Percentiles rank a stretch among this genome's conserved stretches.
Evolutionary conservation across 2,113 vertebrate genomes (phyloP).

Genomic region (Nerophis ophidion): DNA sequence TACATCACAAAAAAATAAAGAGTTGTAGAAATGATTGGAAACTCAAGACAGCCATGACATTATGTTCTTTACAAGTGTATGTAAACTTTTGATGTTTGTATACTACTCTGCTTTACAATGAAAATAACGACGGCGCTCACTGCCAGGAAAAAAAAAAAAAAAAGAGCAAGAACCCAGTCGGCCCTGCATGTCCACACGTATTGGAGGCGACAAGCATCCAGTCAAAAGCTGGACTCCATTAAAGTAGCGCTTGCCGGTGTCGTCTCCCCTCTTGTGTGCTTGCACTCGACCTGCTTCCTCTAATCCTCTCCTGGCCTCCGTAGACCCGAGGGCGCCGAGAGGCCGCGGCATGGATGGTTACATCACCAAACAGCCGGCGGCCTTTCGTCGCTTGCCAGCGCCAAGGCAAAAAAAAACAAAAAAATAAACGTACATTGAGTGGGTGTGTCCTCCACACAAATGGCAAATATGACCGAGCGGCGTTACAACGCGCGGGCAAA

Average conservation of each 20-base stretch:
- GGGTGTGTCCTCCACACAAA: too few species aligned
- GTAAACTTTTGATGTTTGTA: too few species aligned
- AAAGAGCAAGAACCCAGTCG: too few species aligned
- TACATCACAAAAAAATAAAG: too few species aligned
- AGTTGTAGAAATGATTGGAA: too few species aligned
- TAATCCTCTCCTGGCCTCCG: slow-evolving; percentile 29
- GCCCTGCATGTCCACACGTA: too few species aligned
- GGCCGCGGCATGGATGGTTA: slow-evolving; percentile 61
- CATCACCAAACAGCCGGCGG: slow-evolving; percentile 54
- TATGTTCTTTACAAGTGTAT: too few species aligned
- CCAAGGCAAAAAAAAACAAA: slow-evolving; percentile 18
- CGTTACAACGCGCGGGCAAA: slow-evolving; percentile 47
- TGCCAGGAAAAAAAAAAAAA: too few species aligned
- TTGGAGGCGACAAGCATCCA: background rate
- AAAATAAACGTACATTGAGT: too few species aligned
- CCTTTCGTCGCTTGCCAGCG: slow-evolving; percentile 65
- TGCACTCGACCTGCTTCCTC: slow-evolving; percentile 40
- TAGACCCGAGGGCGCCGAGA: slow-evolving; percentile 46
- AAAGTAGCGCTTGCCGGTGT: slow-evolving; percentile 11
- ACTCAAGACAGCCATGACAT: too few species aligned
- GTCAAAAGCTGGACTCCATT: slow-evolving; percentile 12
- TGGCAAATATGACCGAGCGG: slow-evolving; percentile 30
- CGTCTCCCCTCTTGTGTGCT: slow-evolving; percentile 14
- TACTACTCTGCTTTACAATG: too few species aligned
- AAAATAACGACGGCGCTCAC: too few species aligned